Evolutionary conservation across 2,888 invertebrate species (phyloP).

Genomic region (Apoderus coryli): DNA sequence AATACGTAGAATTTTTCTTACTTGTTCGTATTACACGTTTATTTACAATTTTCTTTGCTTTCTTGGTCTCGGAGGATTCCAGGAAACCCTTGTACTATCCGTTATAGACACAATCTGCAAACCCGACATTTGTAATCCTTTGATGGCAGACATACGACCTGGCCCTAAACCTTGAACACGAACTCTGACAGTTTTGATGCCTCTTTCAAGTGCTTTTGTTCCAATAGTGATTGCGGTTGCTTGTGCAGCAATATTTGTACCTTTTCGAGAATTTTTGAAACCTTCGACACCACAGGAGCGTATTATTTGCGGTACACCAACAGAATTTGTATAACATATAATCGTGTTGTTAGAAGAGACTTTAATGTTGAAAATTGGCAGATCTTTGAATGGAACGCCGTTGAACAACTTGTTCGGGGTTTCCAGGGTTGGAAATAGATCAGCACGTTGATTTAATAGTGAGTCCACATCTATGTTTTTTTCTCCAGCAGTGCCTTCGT

Average conservation of each 20-base stretch:
- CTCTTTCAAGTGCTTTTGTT: constrained; percentile 50
- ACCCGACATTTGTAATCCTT: constrained; percentile 87
- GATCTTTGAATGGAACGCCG: constrained; percentile 59
- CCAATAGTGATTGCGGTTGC: constrained; percentile 76
- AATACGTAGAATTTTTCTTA: no score
- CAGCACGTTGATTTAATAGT: constrained; percentile 43
- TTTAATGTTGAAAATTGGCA: constrained; percentile 72
- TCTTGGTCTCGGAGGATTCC: constrained; percentile 67
- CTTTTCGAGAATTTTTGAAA: constrained; percentile 88
- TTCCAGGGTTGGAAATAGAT: constrained; percentile 57
- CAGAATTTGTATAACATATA: constrained; percentile 53
- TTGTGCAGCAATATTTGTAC: constrained; percentile 94
- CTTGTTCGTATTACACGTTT: no score
- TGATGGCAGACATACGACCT: constrained; percentile 81
- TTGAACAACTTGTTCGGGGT: constrained; percentile 60
- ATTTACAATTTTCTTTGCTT: constrained; percentile 70
- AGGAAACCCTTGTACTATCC: constrained; percentile 76
- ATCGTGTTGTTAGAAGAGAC: constrained; percentile 83
- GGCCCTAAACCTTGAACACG: constrained; percentile 74
- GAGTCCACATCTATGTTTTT: constrained; percentile 54
- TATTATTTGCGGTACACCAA: constrained; percentile 45
- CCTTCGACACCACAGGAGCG: constrained; percentile 82
- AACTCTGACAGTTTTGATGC: constrained; percentile 62
- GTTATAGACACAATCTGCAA: constrained; percentile 82
- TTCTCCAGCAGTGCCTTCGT: constrained; percentile 71